Conservation (phyloP, 2,888 invertebrate species). For the Drosophila pegasa region DNA sequence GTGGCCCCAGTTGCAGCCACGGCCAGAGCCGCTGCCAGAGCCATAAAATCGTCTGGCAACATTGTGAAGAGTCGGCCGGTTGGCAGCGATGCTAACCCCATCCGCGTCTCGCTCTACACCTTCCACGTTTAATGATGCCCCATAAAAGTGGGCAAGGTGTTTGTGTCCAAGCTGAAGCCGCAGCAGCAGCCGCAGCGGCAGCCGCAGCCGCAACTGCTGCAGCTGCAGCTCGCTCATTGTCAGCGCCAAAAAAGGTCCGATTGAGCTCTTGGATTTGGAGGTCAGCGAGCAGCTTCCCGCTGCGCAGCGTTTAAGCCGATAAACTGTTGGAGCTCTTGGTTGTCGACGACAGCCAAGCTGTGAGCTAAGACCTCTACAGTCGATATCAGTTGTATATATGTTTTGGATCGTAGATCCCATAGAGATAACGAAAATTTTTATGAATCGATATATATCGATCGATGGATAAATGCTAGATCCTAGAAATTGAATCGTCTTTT, state of each 20-base stretch:
- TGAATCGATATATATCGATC: too few species aligned
- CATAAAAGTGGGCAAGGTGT: slow-evolving; percentile 76
- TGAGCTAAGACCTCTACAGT: neutral
- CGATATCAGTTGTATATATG: neutral
- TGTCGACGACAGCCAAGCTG: slow-evolving; percentile 15
- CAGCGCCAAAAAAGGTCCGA: slow-evolving; percentile 33
- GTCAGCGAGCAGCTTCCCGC: slow-evolving; percentile 39
- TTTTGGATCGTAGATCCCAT: neutral
- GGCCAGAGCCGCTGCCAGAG: slow-evolving; percentile 22
- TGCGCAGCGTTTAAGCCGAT: slow-evolving; percentile 45
- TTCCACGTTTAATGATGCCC: slow-evolving; percentile 47
- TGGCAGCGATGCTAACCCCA: slow-evolving; percentile 1
- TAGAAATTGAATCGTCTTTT: too few species aligned
- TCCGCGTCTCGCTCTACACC: slow-evolving; percentile 1
- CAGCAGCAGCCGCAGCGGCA: slow-evolving; percentile 47
- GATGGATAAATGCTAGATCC: too few species aligned
- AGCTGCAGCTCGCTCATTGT: slow-evolving; percentile 67
- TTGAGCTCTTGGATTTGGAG: slow-evolving; percentile 19
- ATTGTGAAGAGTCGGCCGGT: slow-evolving; percentile 42
- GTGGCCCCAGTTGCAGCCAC: slow-evolving; percentile 36
- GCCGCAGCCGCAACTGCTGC: slow-evolving; percentile 48
- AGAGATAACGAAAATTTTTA: neutral
- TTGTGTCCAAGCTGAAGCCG: slow-evolving; percentile 40
- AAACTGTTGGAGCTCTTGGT: slow-evolving; percentile 38
- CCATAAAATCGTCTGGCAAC: slow-evolving; percentile 63